Percentiles rank a stretch among this genome's conserved stretches.
These are phyloP conservation scores for Oxystoma pomonae DNA, from an alignment of 2,888 invertebrate genomes.

Conservation along the genomic window DNA sequence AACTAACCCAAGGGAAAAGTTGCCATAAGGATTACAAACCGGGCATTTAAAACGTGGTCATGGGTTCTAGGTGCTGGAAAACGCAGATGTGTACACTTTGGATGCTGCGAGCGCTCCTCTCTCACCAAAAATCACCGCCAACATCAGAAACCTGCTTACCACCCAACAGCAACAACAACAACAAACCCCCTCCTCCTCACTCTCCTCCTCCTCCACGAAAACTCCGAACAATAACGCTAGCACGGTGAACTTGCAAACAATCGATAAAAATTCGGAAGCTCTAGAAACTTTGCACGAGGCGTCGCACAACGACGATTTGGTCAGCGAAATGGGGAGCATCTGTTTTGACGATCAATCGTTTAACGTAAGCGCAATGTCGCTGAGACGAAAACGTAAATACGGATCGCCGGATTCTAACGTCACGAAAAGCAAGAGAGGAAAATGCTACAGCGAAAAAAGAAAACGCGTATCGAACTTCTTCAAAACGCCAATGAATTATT, in stretches of 20 bases:
- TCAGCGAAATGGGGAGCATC: conserved; percentile 28
- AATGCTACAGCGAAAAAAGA: conserved; percentile 39
- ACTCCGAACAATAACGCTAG: conserved; percentile 25
- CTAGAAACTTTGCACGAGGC: conserved; percentile 40
- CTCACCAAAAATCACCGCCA: conserved; percentile 48
- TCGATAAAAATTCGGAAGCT: conserved; percentile 20
- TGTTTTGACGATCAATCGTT: conserved; percentile 33
- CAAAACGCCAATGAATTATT: conserved; percentile 43
- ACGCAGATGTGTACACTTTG: conserved; percentile 63
- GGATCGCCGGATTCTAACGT: conserved; percentile 32
- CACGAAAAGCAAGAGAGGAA: conserved; percentile 38
- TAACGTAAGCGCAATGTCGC: conserved; percentile 21
- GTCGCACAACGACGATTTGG: conserved; percentile 35
- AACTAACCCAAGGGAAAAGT: too few species aligned
- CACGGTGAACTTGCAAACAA: conserved; percentile 12
- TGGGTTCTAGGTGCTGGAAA: conserved; percentile 65
- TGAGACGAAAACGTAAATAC: conserved; percentile 35
- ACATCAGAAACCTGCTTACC: conserved; percentile 25
- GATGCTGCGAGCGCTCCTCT: conserved; percentile 59
- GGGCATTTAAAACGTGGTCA: too few species aligned
- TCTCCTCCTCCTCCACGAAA: conserved; percentile 18
- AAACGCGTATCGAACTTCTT: conserved; percentile 43
- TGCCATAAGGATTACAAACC: too few species aligned
- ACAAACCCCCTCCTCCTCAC: conserved; percentile 17
- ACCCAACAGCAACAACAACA: conserved; percentile 6